Percentiles rank a stretch among this genome's conserved stretches.
Evolutionary conservation across 2,888 invertebrate species (phyloP).

Genomic region (Dicyrtomina minuta): DNA sequence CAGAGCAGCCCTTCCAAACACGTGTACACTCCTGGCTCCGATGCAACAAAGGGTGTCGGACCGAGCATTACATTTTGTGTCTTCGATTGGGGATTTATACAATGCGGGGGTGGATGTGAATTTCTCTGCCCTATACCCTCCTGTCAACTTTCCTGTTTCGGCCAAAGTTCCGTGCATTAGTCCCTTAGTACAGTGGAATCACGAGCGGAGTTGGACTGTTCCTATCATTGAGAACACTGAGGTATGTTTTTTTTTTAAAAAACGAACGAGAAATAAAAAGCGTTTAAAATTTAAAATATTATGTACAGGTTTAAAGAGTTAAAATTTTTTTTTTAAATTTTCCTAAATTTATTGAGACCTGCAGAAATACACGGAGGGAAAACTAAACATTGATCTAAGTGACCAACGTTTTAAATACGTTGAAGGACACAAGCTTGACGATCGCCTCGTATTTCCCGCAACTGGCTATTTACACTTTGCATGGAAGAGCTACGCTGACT

Average conservation of each 20-base stretch:
- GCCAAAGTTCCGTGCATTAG: constrained; percentile 82
- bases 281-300: too few species aligned
- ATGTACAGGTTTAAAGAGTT: too few species aligned
- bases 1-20: constrained; percentile 58
- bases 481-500: constrained; percentile 82
- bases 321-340: too few species aligned
- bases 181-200: constrained; percentile 85
- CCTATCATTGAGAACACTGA: constrained; percentile 37
- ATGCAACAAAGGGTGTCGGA: constrained; percentile 32
- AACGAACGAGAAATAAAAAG: too few species aligned
- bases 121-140: constrained; percentile 74
- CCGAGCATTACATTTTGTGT: constrained; percentile 24
- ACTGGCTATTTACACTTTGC: constrained; percentile 77
- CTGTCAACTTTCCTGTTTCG: constrained; percentile 78
- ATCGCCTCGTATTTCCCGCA: constrained; percentile 76
- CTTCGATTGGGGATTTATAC: constrained; percentile 63
- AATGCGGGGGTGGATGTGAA: constrained; percentile 74
- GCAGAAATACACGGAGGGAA: background rate
- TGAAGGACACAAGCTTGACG: constrained; percentile 62
- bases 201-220: constrained; percentile 60
- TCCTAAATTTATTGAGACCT: too few species aligned
- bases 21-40: constrained; percentile 5
- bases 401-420: constrained; percentile 64
- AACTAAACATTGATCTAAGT: constrained; percentile 5
- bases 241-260: too few species aligned